Conservation (phyloP, 2,888 invertebrate genomes). For the Craniophora ligustri region DNA sequence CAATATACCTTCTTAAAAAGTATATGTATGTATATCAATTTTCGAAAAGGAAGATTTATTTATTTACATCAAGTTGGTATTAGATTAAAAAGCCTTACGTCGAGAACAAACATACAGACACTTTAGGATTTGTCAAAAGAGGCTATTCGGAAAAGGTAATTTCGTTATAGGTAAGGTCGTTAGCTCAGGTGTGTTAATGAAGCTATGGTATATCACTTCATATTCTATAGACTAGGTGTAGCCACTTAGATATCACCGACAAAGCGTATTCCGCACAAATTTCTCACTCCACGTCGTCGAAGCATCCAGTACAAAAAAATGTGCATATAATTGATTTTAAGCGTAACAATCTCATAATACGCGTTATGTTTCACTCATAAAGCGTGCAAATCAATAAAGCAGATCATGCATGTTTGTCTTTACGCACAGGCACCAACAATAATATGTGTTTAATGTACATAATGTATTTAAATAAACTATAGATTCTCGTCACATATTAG, state of each 20-base stretch:
- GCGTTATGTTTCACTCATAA: constrained; percentile 41
- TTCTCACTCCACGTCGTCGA: constrained; percentile 11
- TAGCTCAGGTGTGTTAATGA: too few relatives aligned
- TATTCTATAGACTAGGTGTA: constrained; percentile 15
- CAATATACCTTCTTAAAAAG: too few relatives aligned
- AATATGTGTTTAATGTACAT: constrained; percentile 40
- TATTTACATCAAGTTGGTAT: too few relatives aligned
- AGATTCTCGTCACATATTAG: constrained; percentile 23
- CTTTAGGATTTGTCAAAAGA: too few relatives aligned
- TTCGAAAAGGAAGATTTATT: too few relatives aligned
- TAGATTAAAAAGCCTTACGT: too few relatives aligned
- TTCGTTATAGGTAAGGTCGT: too few relatives aligned
- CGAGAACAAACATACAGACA: too few relatives aligned
- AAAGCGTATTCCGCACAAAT: constrained; percentile 6
- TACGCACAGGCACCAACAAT: constrained; percentile 55
- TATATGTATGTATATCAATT: too few relatives aligned
- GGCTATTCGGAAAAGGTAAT: too few relatives aligned
- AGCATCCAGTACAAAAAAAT: constrained; percentile 1
- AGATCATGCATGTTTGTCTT: constrained; percentile 55
- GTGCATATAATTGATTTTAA: constrained; percentile 26
- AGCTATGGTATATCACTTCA: constrained; percentile 8
- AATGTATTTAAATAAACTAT: background rate
- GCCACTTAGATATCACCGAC: constrained; percentile 21
- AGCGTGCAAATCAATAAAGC: constrained; percentile 39
- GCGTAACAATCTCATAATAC: constrained; percentile 18